These are phyloP conservation scores for Pristionchus entomophagus DNA, from an alignment of 2,888 invertebrate genomes.

Conservation along the genomic window DNA sequence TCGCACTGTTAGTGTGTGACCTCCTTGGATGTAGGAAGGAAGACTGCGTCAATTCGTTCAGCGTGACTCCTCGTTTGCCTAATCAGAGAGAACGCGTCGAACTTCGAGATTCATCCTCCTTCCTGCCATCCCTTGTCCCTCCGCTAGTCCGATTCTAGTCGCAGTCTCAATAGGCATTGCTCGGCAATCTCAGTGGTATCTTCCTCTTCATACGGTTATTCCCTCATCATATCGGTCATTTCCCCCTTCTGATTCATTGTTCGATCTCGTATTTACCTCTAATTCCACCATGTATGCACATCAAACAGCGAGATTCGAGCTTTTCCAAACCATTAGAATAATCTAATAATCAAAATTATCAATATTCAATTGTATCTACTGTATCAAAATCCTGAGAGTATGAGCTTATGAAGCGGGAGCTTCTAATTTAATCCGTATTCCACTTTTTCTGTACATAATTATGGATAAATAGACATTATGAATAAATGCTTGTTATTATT, in stretches of 20 bases:
- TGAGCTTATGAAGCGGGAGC: constrained; percentile 39
- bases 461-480: not conserved
- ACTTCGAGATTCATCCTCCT: too few species aligned
- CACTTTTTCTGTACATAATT: constrained; percentile 7
- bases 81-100: too few species aligned
- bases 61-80: not conserved
- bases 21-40: too few species aligned
- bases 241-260: not conserved
- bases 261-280: constrained; percentile 9
- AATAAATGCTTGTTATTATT: not conserved
- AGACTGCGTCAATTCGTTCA: too few species aligned
- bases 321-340: not conserved
- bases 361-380: not conserved
- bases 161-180: not conserved
- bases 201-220: constrained; percentile 12
- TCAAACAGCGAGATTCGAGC: constrained; percentile 39
- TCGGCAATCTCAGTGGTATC: constrained; percentile 30
- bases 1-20: too few species aligned
- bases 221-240: constrained; percentile 25
- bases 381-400: constrained; percentile 35
- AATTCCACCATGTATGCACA: constrained; percentile 1
- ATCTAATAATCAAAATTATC: not conserved
- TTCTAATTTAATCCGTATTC: not conserved
- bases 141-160: constrained; percentile 6
- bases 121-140: not conserved